phyloP scores from a whole-genome alignment of 2,888 invertebrate species.

The Tupiocoris notatus region DNA sequence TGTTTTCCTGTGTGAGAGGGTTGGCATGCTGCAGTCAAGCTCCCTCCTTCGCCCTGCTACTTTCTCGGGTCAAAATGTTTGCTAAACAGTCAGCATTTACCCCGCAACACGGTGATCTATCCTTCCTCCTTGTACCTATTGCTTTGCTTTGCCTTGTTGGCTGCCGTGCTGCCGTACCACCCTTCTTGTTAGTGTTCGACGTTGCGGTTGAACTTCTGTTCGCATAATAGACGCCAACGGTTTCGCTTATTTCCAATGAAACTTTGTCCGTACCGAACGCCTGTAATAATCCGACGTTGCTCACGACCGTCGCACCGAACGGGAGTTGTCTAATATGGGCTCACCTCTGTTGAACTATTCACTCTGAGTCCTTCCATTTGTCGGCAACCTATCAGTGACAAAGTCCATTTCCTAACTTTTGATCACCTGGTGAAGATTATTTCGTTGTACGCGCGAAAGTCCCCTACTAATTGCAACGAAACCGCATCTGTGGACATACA shows the following conservation, averaged over 20 bases:
- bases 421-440: too few relatives aligned
- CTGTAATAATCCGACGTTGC: not conserved
- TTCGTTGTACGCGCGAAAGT: too few relatives aligned
- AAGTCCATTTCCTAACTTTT: too few relatives aligned
- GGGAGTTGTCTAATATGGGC: too few relatives aligned
- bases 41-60: not conserved
- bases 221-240: not conserved
- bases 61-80: slow-evolving; percentile 15
- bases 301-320: not conserved
- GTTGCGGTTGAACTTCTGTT: not conserved
- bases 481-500: too few relatives aligned
- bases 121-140: too few relatives aligned
- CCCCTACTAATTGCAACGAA: too few relatives aligned
- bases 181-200: not conserved
- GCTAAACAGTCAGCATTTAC: slow-evolving; percentile 13
- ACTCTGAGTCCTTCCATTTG: too few relatives aligned
- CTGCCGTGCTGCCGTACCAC: not conserved
- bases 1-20: too few relatives aligned
- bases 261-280: not conserved
- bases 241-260: not conserved
- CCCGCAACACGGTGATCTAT: not conserved
- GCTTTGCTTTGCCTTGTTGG: too few relatives aligned
- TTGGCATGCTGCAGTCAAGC: not conserved
- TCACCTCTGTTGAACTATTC: too few relatives aligned
- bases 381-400: too few relatives aligned